phyloP scores from a whole-genome alignment of 2,113 vertebrate genomes.

The Periophthalmodon schlosseri region DNA sequence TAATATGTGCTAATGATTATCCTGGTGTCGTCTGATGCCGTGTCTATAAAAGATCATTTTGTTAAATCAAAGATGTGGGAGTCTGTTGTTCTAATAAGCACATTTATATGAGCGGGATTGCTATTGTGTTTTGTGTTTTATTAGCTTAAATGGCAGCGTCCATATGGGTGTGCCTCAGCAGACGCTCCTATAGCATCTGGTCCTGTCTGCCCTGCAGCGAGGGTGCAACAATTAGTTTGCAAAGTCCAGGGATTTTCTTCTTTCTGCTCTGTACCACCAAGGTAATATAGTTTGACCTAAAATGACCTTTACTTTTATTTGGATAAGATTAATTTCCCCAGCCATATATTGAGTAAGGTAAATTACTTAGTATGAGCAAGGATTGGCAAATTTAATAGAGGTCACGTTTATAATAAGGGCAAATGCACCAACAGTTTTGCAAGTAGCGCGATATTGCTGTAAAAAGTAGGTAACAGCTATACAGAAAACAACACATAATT shows the following conservation, averaged over 20 bases:
- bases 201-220: neutral
- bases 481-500: neutral
- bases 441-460: neutral
- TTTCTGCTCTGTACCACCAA: neutral
- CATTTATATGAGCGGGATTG: neutral
- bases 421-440: neutral
- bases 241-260: neutral
- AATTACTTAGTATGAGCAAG: neutral
- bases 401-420: neutral
- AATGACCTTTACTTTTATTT: neutral
- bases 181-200: neutral
- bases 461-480: neutral
- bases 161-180: neutral
- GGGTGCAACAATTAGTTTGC: neutral
- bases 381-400: neutral
- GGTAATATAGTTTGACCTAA: neutral
- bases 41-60: neutral
- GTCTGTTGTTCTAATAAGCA: neutral
- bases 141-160: neutral
- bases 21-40: neutral
- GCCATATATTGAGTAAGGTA: neutral
- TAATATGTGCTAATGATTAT: neutral
- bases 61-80: neutral
- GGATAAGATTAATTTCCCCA: neutral
- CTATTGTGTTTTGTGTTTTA: neutral